A percentile compares a stretch with the other conserved stretches of the same genome.
These are phyloP conservation scores for Todiramphus chloris DNA, from an alignment of 2,113 vertebrate species.

Conservation along the genomic window DNA sequence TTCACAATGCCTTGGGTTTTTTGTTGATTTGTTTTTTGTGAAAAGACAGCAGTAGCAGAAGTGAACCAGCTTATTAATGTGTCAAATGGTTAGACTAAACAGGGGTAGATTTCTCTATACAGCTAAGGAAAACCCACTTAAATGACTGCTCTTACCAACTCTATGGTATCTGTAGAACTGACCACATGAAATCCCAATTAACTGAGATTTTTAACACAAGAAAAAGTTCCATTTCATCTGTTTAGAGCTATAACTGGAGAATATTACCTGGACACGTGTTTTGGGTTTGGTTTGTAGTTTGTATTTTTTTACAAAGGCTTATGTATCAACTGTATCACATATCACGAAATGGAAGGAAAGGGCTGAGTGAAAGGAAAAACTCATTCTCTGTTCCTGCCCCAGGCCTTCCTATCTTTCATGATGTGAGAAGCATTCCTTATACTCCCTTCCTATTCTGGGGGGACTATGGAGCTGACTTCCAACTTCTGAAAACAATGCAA, in stretches of 20 bases:
- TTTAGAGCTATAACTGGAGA: neutral
- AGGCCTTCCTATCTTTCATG: neutral
- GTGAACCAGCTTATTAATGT: slow-evolving; percentile 43
- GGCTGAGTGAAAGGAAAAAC: neutral
- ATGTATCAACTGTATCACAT: neutral
- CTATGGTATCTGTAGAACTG: neutral
- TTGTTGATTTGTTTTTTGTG: neutral
- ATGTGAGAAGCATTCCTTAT: rapidly evolving
- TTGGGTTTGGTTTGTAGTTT: neutral
- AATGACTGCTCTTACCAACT: neutral
- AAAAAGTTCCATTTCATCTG: neutral
- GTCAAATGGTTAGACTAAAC: slow-evolving; percentile 34
- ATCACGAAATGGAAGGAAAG: neutral
- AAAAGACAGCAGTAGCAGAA: slow-evolving; percentile 51
- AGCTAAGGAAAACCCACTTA: neutral
- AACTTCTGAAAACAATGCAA: neutral
- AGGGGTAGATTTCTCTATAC: neutral
- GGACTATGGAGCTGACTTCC: neutral
- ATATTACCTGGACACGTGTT: neutral
- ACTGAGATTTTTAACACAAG: neutral
- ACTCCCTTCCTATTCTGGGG: neutral
- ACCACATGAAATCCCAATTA: neutral
- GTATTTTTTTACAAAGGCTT: neutral
- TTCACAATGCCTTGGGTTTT: slow-evolving; percentile 2
- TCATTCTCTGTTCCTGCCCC: neutral